phyloP scores from a whole-genome alignment of 2,888 invertebrate species.

The Tachina grossa region DNA sequence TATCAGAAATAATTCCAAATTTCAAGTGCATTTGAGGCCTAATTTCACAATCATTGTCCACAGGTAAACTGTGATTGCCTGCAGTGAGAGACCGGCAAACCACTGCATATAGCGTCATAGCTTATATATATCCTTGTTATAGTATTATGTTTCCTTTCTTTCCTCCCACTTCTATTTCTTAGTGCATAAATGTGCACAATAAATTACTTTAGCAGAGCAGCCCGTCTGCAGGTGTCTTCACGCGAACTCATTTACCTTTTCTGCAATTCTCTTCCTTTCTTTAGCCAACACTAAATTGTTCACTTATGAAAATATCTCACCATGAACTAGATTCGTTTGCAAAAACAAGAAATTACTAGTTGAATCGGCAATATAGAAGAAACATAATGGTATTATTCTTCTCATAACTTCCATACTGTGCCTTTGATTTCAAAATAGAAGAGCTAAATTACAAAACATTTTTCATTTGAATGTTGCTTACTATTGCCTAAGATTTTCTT shows the following conservation, averaged over 20 bases:
- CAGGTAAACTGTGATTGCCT: too few relatives aligned
- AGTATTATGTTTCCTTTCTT: too few relatives aligned
- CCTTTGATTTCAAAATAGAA: constrained; percentile 3
- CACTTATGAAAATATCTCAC: constrained; percentile 56
- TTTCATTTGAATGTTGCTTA: not conserved
- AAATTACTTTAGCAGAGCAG: too few relatives aligned
- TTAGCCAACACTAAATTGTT: constrained; percentile 28
- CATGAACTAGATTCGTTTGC: constrained; percentile 17
- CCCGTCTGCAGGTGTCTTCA: constrained; percentile 1
- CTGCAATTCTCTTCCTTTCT: not conserved
- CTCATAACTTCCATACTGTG: not conserved
- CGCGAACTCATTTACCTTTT: not conserved
- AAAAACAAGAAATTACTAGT: not conserved
- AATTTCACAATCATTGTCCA: too few relatives aligned
- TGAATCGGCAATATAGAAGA: not conserved
- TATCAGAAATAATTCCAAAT: too few relatives aligned
- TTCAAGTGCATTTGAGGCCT: too few relatives aligned
- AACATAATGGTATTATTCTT: not conserved
- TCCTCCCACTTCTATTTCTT: too few relatives aligned
- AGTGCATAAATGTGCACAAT: too few relatives aligned
- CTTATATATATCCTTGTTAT: too few relatives aligned
- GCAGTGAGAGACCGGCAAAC: too few relatives aligned
- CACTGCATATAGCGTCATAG: too few relatives aligned
- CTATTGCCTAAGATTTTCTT: not conserved
- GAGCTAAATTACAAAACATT: constrained; percentile 39